Percentiles rank a stretch among this genome's conserved stretches.
Evolutionary conservation across 2,797 vertebrate genomes (phyloP).

Genomic region (Argentina silus): DNA sequence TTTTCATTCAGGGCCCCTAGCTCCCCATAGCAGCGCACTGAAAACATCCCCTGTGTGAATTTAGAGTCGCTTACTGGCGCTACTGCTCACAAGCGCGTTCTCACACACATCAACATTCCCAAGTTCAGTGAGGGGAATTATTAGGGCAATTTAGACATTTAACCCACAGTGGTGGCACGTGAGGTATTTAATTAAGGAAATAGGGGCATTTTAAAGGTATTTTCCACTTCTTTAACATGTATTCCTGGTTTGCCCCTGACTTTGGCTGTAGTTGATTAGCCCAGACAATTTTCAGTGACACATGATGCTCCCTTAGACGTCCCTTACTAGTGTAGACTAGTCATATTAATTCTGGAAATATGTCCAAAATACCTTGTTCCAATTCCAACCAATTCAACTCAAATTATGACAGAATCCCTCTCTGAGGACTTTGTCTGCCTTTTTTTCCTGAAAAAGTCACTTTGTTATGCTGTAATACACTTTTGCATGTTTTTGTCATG

Average conservation of each 20-base stretch:
- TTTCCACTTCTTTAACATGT: slow-evolving; percentile 14
- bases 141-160: slow-evolving; percentile 45
- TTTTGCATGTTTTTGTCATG: too few species aligned
- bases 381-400: not conserved
- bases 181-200: slow-evolving; percentile 14
- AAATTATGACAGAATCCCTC: not conserved
- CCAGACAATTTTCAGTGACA: too few species aligned
- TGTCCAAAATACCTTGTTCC: too few species aligned
- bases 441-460: too few species aligned
- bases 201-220: slow-evolving; percentile 2
- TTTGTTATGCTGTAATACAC: not conserved
- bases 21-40: slow-evolving; percentile 46
- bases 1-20: slow-evolving; percentile 62
- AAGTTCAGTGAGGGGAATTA: slow-evolving; percentile 18
- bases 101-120: slow-evolving; percentile 17
- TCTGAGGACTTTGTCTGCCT: too few species aligned
- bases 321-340: too few species aligned
- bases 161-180: slow-evolving; percentile 4
- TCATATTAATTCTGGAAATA: too few species aligned
- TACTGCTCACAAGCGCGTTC: slow-evolving; percentile 8
- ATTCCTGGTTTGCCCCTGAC: not conserved
- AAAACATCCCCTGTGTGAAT: slow-evolving; percentile 54
- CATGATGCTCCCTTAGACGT: too few species aligned
- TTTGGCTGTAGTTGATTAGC: not conserved
- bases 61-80: slow-evolving; percentile 12